These are phyloP conservation scores for Cryptoprocta ferox DNA, from an alignment of 2,797 vertebrate species.

Conservation along the genomic window DNA sequence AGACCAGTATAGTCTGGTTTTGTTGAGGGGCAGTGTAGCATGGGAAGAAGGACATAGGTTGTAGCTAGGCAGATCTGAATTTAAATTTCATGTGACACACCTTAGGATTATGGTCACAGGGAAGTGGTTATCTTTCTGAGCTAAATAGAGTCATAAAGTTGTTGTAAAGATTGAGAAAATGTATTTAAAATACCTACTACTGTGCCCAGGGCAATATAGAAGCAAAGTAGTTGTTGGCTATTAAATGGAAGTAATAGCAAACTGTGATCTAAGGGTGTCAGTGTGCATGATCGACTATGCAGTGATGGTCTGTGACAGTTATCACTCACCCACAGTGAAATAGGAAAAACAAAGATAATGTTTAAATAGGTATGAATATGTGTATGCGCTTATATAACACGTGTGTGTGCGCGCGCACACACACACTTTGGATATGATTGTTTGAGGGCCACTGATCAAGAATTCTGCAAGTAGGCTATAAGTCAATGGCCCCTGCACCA, in stretches of 20 bases:
- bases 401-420: background rate
- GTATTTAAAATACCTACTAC: background rate
- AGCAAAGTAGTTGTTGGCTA: background rate
- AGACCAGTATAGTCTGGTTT: background rate
- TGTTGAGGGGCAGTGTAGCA: background rate
- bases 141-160: background rate
- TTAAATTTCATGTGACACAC: conserved; percentile 7
- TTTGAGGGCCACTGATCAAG: background rate
- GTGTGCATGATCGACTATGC: background rate
- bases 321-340: background rate
- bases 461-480: background rate
- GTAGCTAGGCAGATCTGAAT: background rate
- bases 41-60: background rate
- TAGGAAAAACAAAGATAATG: background rate
- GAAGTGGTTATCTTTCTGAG: background rate
- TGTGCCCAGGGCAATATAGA: background rate
- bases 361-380: background rate
- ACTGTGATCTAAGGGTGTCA: background rate
- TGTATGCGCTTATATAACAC: background rate
- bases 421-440: background rate
- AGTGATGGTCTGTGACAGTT: background rate
- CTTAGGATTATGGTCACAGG: background rate
- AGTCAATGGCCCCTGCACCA: background rate
- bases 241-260: background rate
- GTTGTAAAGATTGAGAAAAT: background rate